Base-by-base conservation (phyloP, 2,888 invertebrate species). In the Sesamia inferens region DNA sequence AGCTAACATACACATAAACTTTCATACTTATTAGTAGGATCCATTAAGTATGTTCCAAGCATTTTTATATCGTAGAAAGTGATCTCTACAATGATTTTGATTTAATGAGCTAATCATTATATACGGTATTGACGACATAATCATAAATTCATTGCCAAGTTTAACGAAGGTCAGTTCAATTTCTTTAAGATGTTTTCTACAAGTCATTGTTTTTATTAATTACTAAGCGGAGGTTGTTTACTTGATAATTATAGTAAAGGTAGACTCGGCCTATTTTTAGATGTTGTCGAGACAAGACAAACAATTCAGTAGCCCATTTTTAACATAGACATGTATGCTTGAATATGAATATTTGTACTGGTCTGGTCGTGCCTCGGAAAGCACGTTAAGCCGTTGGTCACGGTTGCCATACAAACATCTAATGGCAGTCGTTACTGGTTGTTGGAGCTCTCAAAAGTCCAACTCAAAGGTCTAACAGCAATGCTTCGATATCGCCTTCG, bases 51-150 rank as follows among this genome's bases (percentile, higher is more conserved):
- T 39, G 39, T 6, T 31, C 19, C 19, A n/a, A 71, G 66, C 55
- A 58, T 55, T 44, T 48, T 68, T 16, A 8, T 44, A 22, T 2
- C 4, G 39, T 77, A 72, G 82, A 80, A 72, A 80, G 78, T 67
- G 11, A 55, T 39, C 7, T 54, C 31, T 13, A 48, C 42, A 71
- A 31, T 48, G 57, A 71, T 77, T n/a, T 5, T 51, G 13, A 24
- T 11, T 19, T 42, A n/a, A 22, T 14, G 5, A 19, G 24, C 5
- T 44, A 58, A 51, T 13, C 2, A 61, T 57, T 14, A 3, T 3
- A 0, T 44, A 44, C 13, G 13, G 44, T 44, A 66, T 44, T 51
- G 14, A 24, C 1, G 7, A 24, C 2, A 39, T 42, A 55, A 24
- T 22, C 14, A 7, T 19, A 1, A 2, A 39, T 71, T 78, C 14